Conservation (phyloP, 92 coral and sea anemone species). For the Zoanthus sociatus region DNA sequence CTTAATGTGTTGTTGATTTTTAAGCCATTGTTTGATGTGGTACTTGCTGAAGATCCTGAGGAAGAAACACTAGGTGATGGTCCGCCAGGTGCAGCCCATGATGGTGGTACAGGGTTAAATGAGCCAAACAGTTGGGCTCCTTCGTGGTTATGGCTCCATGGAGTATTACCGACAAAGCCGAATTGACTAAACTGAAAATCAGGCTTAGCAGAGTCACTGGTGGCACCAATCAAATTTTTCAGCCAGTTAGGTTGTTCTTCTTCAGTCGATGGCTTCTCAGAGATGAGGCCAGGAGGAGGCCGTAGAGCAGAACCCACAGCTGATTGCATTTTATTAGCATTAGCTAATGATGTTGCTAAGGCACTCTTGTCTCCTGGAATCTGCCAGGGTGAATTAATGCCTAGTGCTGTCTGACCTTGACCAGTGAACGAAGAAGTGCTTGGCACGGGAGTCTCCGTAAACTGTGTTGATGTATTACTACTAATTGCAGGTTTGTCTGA, state of each 20-base stretch:
- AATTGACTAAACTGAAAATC: slow-evolving; percentile 79
- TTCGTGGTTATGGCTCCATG: slow-evolving; percentile 85
- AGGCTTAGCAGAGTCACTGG: slow-evolving; percentile 51
- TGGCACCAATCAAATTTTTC: slow-evolving; percentile 70
- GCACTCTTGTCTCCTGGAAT: slow-evolving; percentile 52
- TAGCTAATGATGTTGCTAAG: slow-evolving; percentile 35
- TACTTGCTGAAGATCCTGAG: slow-evolving; percentile 49
- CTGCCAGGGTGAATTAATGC: slow-evolving; percentile 71
- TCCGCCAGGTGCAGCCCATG: slow-evolving; percentile 94
- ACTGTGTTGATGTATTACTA: slow-evolving; percentile 35
- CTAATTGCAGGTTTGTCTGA: slow-evolving; percentile 35
- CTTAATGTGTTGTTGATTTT: slow-evolving; percentile 38
- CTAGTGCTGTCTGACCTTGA: slow-evolving; percentile 36
- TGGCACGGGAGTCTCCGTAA: slow-evolving; percentile 60
- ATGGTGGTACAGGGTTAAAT: slow-evolving; percentile 74
- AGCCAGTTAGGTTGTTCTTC: slow-evolving; percentile 87
- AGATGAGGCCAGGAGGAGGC: slow-evolving; percentile 96
- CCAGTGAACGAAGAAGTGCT: slow-evolving; percentile 37
- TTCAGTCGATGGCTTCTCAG: slow-evolving; percentile 78
- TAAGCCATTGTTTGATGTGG: slow-evolving; percentile 60
- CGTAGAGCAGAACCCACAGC: slow-evolving; percentile 61
- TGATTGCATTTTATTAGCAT: slow-evolving; percentile 46
- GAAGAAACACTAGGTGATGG: slow-evolving; percentile 70
- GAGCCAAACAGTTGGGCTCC: slow-evolving; percentile 58
- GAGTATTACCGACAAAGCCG: slow-evolving; percentile 72